These are phyloP conservation scores for Parnassius apollo DNA, from an alignment of 2,888 invertebrate species.

Conservation along the genomic window DNA sequence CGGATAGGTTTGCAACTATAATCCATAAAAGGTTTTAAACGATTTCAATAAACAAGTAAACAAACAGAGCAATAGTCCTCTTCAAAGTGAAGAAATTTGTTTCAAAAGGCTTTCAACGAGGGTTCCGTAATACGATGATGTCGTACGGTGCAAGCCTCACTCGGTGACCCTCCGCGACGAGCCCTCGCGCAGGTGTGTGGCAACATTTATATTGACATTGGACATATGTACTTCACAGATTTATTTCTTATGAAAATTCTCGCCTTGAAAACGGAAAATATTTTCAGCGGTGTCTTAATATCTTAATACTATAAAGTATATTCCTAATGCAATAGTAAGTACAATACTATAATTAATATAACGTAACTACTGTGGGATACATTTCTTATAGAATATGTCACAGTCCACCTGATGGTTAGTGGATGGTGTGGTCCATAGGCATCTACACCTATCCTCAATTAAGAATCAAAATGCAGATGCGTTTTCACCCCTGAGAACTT, in stretches of 20 bases:
- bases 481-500: too few relatives aligned
- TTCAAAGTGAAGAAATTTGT: background rate
- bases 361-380: background rate
- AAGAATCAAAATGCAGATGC: too few relatives aligned
- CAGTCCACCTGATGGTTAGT: too few relatives aligned
- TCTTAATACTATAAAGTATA: too few relatives aligned
- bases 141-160: constrained; percentile 1
- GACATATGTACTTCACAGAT: constrained; percentile 6
- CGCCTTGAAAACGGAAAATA: background rate
- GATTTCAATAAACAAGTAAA: background rate
- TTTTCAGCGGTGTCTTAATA: background rate
- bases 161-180: constrained; percentile 16
- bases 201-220: constrained; percentile 22
- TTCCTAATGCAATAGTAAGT: too few relatives aligned
- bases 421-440: too few relatives aligned
- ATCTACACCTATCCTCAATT: too few relatives aligned
- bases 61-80: background rate
- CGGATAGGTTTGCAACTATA: too few relatives aligned
- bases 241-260: background rate
- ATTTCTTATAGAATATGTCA: background rate
- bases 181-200: constrained; percentile 12
- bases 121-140: background rate
- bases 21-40: background rate
- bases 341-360: too few relatives aligned
- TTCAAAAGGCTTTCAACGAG: background rate